Percentiles rank a stretch among this genome's conserved stretches.
Conservation (phyloP, 2,888 invertebrate species). For the Pegoplata infirma region DNA sequence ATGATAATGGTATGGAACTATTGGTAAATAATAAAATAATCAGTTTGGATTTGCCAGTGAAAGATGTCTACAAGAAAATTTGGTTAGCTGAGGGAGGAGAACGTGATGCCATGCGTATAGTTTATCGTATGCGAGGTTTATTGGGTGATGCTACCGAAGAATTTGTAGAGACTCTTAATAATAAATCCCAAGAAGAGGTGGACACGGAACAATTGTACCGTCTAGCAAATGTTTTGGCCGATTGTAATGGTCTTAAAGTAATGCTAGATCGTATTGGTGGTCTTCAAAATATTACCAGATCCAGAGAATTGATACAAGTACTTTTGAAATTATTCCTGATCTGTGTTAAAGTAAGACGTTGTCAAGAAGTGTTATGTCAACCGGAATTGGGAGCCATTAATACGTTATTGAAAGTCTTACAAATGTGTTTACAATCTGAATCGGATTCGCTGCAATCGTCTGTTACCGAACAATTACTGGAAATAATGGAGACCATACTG, state of each 20-base stretch:
- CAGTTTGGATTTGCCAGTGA: conserved; percentile 96
- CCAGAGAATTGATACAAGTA: conserved; percentile 92
- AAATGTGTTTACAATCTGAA: conserved; percentile 83
- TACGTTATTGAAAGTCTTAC: conserved; percentile 90
- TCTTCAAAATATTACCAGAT: conserved; percentile 90
- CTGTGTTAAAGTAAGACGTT: conserved; percentile 93
- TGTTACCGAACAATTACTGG: conserved; percentile 93
- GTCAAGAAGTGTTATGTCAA: conserved; percentile 92
- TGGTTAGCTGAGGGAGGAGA: conserved; percentile 94
- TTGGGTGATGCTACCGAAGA: conserved; percentile 99
- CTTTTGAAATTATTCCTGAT: conserved; percentile 92
- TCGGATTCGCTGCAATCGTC: conserved; percentile 86
- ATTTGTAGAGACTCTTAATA: conserved; percentile 95
- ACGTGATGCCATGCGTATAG: conserved; percentile 97
- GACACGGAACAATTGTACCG: conserved; percentile 97
- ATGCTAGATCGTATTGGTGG: conserved; percentile 91
- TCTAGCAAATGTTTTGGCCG: conserved; percentile 91
- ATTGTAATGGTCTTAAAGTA: conserved; percentile 86
- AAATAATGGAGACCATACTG: conserved; percentile 96
- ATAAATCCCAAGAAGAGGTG: conserved; percentile 89
- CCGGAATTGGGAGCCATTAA: conserved; percentile 91
- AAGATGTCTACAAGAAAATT: conserved; percentile 90
- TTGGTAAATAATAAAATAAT: conserved; percentile 99
- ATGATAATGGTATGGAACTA: conserved; percentile 99
- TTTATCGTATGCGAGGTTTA: conserved; percentile 98